phyloP scores from a whole-genome alignment of 2,888 invertebrate genomes.

The Rotaria socialis region DNA sequence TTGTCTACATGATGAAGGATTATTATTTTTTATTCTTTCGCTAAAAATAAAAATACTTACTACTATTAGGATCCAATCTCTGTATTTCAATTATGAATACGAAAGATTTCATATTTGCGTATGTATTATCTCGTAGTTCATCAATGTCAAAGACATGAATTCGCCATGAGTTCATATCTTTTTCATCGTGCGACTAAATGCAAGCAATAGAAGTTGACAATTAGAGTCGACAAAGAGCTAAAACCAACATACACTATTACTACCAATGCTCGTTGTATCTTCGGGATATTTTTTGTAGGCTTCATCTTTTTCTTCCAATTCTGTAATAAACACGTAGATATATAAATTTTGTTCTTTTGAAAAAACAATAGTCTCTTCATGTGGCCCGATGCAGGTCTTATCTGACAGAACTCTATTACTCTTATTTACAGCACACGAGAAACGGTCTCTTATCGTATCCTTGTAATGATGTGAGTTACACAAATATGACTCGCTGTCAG shows the following conservation, averaged over 20 bases:
- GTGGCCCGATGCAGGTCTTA: no score
- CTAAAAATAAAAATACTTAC: not conserved
- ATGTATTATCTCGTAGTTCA: not conserved
- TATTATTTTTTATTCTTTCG: not conserved
- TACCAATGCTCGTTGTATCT: not conserved
- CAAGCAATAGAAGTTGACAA: not conserved
- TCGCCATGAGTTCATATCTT: slow-evolving; percentile 20
- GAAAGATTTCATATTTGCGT: not conserved
- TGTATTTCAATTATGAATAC: slow-evolving; percentile 1
- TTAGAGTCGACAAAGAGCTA: no score
- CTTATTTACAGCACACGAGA: no score
- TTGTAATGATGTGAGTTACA: no score
- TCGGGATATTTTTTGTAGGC: not conserved
- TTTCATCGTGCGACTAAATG: not conserved
- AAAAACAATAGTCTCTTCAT: no score
- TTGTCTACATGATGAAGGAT: not conserved
- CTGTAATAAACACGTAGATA: not conserved
- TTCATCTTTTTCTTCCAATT: slow-evolving; percentile 29
- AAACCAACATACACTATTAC: slow-evolving; percentile 12
- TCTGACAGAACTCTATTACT: no score
- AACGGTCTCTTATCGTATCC: no score
- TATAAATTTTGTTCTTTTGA: no score
- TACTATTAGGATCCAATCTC: not conserved
- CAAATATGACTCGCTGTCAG: no score
- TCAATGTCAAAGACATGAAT: not conserved